A percentile compares a stretch with the other conserved stretches of the same genome.
phyloP scores from a whole-genome alignment of 2,113 vertebrate species.

The Stigmatopora argus region DNA sequence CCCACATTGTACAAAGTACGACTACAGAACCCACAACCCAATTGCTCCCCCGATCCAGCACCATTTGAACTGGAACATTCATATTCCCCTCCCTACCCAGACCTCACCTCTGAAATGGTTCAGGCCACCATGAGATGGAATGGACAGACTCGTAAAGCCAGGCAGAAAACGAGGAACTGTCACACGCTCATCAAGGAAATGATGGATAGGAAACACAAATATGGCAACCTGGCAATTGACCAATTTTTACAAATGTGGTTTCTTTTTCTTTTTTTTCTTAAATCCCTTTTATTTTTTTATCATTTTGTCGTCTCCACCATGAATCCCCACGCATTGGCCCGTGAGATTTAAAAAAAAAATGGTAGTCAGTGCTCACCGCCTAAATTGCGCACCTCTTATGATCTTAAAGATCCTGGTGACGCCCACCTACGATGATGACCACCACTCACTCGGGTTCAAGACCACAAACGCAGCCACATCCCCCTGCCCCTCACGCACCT shows the following conservation, averaged over 20 bases:
- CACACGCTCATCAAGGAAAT: constrained; percentile 47
- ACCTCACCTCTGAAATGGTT: constrained; percentile 7
- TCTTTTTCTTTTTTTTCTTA: constrained; percentile 33
- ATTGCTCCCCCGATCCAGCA: constrained; percentile 44
- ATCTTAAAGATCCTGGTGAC: constrained; percentile 17
- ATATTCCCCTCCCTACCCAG: constrained; percentile 9
- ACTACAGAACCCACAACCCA: constrained; percentile 39
- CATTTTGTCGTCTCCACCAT: constrained; percentile 56
- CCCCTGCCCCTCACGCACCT: constrained; percentile 18
- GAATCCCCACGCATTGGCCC: constrained; percentile 67
- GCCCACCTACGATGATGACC: neutral
- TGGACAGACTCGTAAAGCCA: constrained; percentile 57
- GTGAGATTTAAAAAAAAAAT: constrained; percentile 46
- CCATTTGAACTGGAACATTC: constrained; percentile 41
- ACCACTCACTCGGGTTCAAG: constrained; percentile 15
- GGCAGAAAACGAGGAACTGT: constrained; percentile 57
- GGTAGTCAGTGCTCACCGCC: constrained; percentile 20
- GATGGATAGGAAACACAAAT: constrained; percentile 51
- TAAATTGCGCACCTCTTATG: constrained; percentile 31
- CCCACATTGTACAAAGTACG: constrained; percentile 63
- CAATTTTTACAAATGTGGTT: constrained; percentile 58
- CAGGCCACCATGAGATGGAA: constrained; percentile 53
- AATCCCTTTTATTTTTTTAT: constrained; percentile 17
- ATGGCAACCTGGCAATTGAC: constrained; percentile 61
- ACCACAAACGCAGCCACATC: constrained; percentile 29